Conservation (phyloP, 2,797 vertebrate species). For the Xiphorhynchus erythropygius region DNA sequence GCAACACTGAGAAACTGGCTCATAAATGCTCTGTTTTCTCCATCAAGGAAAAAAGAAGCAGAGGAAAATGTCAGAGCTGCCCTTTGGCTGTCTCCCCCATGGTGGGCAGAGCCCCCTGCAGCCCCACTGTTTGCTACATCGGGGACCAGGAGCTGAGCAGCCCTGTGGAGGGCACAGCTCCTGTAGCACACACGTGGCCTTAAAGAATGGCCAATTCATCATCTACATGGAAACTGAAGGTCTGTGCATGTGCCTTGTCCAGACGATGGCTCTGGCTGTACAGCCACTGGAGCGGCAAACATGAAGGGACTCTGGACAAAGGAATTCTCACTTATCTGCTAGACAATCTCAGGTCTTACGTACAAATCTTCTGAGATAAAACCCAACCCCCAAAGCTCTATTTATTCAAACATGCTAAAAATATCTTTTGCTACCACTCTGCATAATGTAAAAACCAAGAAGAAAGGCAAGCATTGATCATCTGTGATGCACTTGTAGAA, state of each 20-base stretch:
- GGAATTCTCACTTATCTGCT: neutral
- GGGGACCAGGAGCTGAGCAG: neutral
- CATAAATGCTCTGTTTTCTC: conserved; percentile 26
- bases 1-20: neutral
- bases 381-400: neutral
- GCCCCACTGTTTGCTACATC: fast-evolving
- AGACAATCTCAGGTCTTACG: neutral
- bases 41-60: neutral
- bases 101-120: neutral
- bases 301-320: neutral
- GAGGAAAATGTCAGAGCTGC: conserved; percentile 21
- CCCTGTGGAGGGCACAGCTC: fast-evolving
- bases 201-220: neutral
- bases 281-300: neutral
- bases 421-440: neutral
- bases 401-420: neutral
- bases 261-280: neutral
- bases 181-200: fast-evolving
- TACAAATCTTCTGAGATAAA: neutral
- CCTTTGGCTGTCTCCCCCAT: neutral
- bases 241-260: neutral
- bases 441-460: neutral
- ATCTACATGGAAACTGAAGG: fast-evolving
- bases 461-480: neutral
- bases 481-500: neutral